phyloP scores from a whole-genome alignment of 2,888 invertebrate genomes.

The Gandaritis pyraliata region DNA sequence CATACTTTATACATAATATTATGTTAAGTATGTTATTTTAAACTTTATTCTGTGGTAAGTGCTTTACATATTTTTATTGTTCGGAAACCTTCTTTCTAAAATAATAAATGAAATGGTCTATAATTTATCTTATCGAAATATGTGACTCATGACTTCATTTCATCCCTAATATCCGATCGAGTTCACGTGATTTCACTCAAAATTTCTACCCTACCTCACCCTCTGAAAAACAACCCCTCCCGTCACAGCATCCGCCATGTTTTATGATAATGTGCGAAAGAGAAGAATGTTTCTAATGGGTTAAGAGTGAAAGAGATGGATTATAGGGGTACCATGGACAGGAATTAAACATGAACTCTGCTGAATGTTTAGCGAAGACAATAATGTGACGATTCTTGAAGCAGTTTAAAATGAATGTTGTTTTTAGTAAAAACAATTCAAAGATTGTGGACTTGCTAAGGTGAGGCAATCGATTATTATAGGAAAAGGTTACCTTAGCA shows the following conservation, averaged over 20 bases:
- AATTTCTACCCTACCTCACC: conserved; percentile 64
- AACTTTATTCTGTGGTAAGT: too few species aligned
- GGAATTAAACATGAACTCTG: conserved; percentile 58
- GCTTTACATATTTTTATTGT: too few species aligned
- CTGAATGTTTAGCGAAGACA: conserved; percentile 65
- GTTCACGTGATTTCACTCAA: conserved; percentile 60
- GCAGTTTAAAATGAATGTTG: neutral
- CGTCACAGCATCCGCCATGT: conserved; percentile 77
- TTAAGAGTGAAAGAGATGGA: conserved; percentile 41
- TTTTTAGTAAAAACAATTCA: too few species aligned
- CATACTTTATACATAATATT: too few species aligned
- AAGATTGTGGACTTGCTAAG: too few species aligned
- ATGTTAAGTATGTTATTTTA: too few species aligned
- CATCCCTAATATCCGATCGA: conserved; percentile 60
- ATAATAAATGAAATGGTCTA: too few species aligned
- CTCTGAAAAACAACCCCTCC: conserved; percentile 61
- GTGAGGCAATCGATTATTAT: too few species aligned
- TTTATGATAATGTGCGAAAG: conserved; percentile 52
- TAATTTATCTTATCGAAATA: conserved; percentile 14
- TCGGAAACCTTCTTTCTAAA: too few species aligned
- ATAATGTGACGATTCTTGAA: conserved; percentile 19
- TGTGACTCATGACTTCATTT: conserved; percentile 59
- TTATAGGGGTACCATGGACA: conserved; percentile 58
- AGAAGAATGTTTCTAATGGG: conserved; percentile 37
- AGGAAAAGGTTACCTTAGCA: too few species aligned